Conservation (phyloP, 2,797 vertebrate genomes). For the Mycteria americana region DNA sequence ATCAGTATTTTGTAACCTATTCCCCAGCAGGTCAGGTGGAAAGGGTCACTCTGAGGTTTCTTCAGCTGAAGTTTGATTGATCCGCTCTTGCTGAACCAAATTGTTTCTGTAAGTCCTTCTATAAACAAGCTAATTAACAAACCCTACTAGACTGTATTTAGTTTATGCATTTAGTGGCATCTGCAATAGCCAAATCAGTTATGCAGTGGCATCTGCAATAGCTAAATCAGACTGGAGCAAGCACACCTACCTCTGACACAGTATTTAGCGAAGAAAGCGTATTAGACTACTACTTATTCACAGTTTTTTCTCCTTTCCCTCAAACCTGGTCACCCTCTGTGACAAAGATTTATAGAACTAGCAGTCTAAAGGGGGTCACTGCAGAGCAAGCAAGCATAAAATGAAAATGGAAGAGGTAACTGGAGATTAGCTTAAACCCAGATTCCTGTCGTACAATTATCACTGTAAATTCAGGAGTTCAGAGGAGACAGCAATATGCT, state of each 20-base stretch:
- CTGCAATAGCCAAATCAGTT: not conserved
- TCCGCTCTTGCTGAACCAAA: not conserved
- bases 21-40: not conserved
- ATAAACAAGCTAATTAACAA: conserved; percentile 27
- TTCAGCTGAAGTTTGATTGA: not conserved
- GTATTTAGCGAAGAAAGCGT: not conserved
- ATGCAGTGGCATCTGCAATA: not conserved
- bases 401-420: conserved; percentile 13
- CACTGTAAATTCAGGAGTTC: conserved; percentile 1
- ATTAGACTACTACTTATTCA: not conserved
- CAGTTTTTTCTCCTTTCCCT: not conserved
- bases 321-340: not conserved
- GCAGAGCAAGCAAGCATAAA: not conserved
- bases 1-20: not conserved
- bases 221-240: not conserved
- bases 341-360: not conserved
- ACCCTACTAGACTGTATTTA: not conserved
- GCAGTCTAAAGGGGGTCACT: not conserved
- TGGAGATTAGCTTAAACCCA: not conserved
- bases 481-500: not conserved
- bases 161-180: not conserved
- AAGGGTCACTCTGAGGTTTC: not conserved
- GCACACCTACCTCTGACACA: not conserved
- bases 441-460: not conserved
- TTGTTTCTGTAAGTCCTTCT: not conserved